A percentile compares a stretch with the other conserved stretches of the same genome.
Evolutionary conservation across 2,888 invertebrate genomes (phyloP).

Genomic region (Pinctada fucata): DNA sequence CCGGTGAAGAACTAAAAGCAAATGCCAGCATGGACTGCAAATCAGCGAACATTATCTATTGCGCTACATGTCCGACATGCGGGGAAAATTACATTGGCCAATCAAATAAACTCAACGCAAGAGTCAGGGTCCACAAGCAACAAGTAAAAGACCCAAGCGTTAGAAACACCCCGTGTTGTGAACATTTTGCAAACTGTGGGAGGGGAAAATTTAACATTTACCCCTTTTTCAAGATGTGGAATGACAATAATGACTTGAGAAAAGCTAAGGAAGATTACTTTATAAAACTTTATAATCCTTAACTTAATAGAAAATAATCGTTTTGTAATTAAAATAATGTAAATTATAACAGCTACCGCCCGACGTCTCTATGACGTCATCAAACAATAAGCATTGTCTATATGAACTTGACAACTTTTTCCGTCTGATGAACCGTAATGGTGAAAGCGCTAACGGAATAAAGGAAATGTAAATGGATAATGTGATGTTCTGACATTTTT

Average conservation of each 20-base stretch:
- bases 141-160: neutral
- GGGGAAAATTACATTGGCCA: slow-evolving; percentile 17
- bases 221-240: slow-evolving; percentile 1
- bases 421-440: too few relatives aligned
- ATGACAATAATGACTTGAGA: neutral
- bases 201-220: neutral
- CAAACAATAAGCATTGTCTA: too few relatives aligned
- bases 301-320: neutral
- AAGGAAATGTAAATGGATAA: too few relatives aligned
- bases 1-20: slow-evolving; percentile 3
- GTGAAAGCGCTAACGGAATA: too few relatives aligned
- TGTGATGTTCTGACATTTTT: too few relatives aligned
- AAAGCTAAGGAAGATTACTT: slow-evolving; percentile 11
- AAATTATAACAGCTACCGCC: too few relatives aligned
- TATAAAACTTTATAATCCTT: slow-evolving; percentile 1
- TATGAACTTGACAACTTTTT: too few relatives aligned
- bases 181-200: neutral
- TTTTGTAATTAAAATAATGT: too few relatives aligned
- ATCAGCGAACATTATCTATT: slow-evolving; percentile 13
- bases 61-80: slow-evolving; percentile 9
- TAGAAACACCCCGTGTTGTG: neutral
- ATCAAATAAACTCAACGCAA: slow-evolving; percentile 2
- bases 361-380: too few relatives aligned
- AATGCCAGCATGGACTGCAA: slow-evolving; percentile 16
- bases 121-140: slow-evolving; percentile 17